Conservation (phyloP, 92 coral and sea anemone genomes). For the Diadumene lineata region DNA sequence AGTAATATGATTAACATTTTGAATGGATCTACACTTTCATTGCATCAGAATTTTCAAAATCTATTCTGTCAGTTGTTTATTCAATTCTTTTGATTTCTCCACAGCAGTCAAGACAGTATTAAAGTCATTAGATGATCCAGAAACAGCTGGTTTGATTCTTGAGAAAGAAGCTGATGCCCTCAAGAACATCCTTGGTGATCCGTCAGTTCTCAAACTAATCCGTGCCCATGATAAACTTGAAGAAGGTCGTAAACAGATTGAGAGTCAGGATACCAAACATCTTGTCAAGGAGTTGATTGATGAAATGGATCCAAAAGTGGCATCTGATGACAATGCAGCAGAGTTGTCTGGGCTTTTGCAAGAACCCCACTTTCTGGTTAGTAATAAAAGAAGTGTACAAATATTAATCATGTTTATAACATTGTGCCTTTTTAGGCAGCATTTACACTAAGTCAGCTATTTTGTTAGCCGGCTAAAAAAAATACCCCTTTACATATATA, state of each 20-base stretch:
- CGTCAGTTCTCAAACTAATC: constrained; percentile 85
- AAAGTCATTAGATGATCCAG: constrained; percentile 90
- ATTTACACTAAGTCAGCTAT: no score
- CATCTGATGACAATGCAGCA: constrained; percentile 73
- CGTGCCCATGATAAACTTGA: constrained; percentile 95
- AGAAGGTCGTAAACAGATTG: constrained; percentile 92
- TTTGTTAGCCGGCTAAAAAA: no score
- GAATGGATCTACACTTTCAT: no score
- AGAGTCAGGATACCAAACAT: constrained; percentile 66
- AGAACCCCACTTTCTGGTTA: constrained; percentile 91
- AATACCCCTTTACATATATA: no score
- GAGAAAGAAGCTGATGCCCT: constrained; percentile 96
- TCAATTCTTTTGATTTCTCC: background rate
- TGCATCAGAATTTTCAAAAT: no score
- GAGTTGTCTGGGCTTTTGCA: constrained; percentile 75
- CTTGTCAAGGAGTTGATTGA: constrained; percentile 72
- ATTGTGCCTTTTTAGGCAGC: no score
- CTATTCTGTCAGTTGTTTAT: background rate
- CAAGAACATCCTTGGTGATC: constrained; percentile 92
- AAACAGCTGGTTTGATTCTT: constrained; percentile 91
- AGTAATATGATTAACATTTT: no score
- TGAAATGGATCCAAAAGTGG: constrained; percentile 72
- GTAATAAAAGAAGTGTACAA: no score
- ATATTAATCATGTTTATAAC: no score
- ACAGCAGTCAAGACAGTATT: constrained; percentile 90